Conservation (phyloP, 2,888 invertebrate genomes). For the Syrphus vitripennis region DNA sequence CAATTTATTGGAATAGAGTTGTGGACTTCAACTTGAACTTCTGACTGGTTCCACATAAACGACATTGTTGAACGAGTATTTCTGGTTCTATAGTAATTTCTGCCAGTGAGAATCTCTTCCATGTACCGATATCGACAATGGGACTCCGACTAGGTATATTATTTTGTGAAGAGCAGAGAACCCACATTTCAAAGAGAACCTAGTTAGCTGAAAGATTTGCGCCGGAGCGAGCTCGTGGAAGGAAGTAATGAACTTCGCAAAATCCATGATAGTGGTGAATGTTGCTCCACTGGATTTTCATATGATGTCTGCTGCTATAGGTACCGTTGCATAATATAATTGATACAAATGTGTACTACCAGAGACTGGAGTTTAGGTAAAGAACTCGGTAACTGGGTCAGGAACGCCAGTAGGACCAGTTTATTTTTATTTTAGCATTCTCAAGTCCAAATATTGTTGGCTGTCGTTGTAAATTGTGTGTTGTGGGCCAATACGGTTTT, state of each 20-base stretch:
- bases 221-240: background rate
- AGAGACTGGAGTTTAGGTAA: background rate
- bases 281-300: conserved; percentile 59
- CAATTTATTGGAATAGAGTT: conserved; percentile 21
- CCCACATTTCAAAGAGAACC: conserved; percentile 10
- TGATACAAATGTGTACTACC: conserved; percentile 43
- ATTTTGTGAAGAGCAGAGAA: background rate
- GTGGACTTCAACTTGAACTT: conserved; percentile 61
- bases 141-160: background rate
- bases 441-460: background rate
- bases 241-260: conserved; percentile 43
- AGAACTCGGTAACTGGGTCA: conserved; percentile 69
- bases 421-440: too few relatives aligned
- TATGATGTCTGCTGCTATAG: background rate
- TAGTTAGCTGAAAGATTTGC: conserved; percentile 39
- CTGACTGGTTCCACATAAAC: conserved; percentile 44
- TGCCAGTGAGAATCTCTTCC: conserved; percentile 21
- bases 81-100: conserved; percentile 54
- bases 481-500: conserved; percentile 28
- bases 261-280: conserved; percentile 62
- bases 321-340: conserved; percentile 69
- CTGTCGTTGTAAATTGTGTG: background rate
- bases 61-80: conserved; percentile 50
- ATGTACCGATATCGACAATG: conserved; percentile 37
- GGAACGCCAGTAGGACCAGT: conserved; percentile 64